Evolutionary conservation across 2,797 vertebrate genomes (phyloP), one percentile per base, ranked within the genome.

Genomic region (Syngnathus acus): DNA sequence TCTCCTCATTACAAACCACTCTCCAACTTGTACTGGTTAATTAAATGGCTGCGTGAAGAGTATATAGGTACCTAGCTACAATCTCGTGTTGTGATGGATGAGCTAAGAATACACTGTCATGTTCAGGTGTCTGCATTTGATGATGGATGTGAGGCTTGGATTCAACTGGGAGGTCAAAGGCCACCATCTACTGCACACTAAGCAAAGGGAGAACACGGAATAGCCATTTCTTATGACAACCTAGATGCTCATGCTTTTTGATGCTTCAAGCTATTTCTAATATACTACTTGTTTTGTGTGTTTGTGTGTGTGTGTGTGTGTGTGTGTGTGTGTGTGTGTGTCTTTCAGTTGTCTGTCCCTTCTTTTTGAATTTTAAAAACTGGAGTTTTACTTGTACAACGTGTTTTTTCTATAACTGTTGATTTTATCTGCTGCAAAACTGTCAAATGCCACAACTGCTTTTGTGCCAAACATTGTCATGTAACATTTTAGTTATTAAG

Each of bases 151-250:
- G 73, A 78, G 81, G 50, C 42, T 59, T 9, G 48, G 72, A 72
- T 81, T 72, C 77, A 84, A 85, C 74, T 61, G 76, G 43, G 75
- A 78, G 82, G 86, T 89, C 86, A 85, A 73, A 68, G 66, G 66
- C 76, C 74, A 71, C 71, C 47, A 83, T 75, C 75, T 67, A 42
- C 78, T 54, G 61, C 74, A 51, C 57, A 42, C 69, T 51, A 10
- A 75, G 77, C 66, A 60, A 74, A 77, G 84, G 82, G 76, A 83
- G 72, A 81, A 86, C 86, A 87, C 23, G 75, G 72, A 87, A 85
- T 78, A 68, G 65, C 84, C 87, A 85, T 90, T 87, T 88, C 82
- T 83, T 68, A 68, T 84, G 85, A 85, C 83, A 75, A 62, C 68
- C 64, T 53, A 38, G 72, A 87, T 65, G 78, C 76, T 89, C 80